Evolutionary conservation across 2,888 invertebrate genomes (phyloP).

Genomic region (Tetragonula carbonaria): DNA sequence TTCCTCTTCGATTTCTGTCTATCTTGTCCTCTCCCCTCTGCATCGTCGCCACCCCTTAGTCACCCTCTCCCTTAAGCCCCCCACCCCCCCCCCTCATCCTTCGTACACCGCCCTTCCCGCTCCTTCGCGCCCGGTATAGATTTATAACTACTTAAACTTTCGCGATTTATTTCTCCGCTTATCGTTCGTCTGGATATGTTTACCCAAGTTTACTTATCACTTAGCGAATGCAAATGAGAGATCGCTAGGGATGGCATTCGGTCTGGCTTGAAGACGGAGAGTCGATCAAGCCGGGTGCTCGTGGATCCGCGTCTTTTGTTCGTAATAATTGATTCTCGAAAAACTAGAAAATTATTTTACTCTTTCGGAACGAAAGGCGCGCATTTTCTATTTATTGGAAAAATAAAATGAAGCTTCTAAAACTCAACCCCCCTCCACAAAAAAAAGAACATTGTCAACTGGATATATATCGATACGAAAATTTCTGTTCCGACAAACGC

Average conservation of each 20-base stretch:
- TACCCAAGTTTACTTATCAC: slow-evolving; percentile 83
- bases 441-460: no score
- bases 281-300: slow-evolving; percentile 45
- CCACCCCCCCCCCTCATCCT: slow-evolving; percentile 1
- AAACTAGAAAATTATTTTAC: neutral
- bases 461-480: no score
- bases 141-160: slow-evolving; percentile 84
- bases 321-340: neutral
- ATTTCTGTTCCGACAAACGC: neutral
- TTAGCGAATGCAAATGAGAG: slow-evolving; percentile 83
- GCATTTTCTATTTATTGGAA: no score
- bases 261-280: slow-evolving; percentile 56
- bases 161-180: slow-evolving; percentile 84
- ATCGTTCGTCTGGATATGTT: slow-evolving; percentile 82
- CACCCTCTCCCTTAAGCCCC: neutral
- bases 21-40: slow-evolving; percentile 25
- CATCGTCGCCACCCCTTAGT: neutral
- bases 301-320: slow-evolving; percentile 17
- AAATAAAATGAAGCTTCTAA: no score
- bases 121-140: slow-evolving; percentile 80
- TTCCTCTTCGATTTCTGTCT: slow-evolving; percentile 42
- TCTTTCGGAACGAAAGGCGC: neutral
- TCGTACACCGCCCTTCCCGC: slow-evolving; percentile 43
- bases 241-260: slow-evolving; percentile 33
- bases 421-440: no score